Base-by-base conservation (phyloP, 2,797 vertebrate species). In the Odontamblyopus lacepedii region DNA sequence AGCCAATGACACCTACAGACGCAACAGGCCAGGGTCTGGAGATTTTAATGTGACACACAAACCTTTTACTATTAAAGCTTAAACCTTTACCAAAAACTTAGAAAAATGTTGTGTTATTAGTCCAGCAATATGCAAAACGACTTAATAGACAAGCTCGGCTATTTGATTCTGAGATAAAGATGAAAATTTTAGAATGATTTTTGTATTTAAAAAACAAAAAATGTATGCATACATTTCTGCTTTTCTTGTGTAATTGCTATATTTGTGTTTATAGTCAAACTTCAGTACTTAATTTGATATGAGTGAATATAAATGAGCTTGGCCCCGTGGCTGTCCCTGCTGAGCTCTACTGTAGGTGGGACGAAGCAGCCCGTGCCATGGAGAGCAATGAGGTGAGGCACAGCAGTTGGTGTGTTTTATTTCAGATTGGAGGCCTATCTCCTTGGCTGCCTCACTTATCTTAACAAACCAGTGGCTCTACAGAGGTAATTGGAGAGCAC, bases 381-480 rank as follows among this genome's bases (percentile, higher is more conserved):
- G 63, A 77, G 80, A 72, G 87, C 91, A 90, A 89, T 87, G 90
- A 88, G 89, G 78, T 86, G 89, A 85, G 72, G 84, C 85, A 78
- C 87, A 85, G 86, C 78, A 75, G 79, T 85, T 69, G 83, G 84
- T 89, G 87, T 90, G 88, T 91, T 89, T 91, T 88, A 90, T 91
- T 90, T 85, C 80, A 91, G 89, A 92, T 88, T 87, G 88, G 87
- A 85, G 80, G 77, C 80, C 89, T 91, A 90, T 92, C 88, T 88
- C 80, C 71, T 66, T 65, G 57, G 70, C 87, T n/a, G 77, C 84
- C 82, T 82, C 87, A 90, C 92, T 93, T 92, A 92, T 92, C 91
- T 91, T 91, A 89, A 88, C 90, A 91, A 91, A 92, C 92, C 87
- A 88, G 85, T 88, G 81, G 84, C 80, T 90, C 83, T 87, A 85